Evolutionary conservation across 2,797 vertebrate species (phyloP), one percentile per base, ranked within the genome.

Genomic region (Diplodus sargus): DNA sequence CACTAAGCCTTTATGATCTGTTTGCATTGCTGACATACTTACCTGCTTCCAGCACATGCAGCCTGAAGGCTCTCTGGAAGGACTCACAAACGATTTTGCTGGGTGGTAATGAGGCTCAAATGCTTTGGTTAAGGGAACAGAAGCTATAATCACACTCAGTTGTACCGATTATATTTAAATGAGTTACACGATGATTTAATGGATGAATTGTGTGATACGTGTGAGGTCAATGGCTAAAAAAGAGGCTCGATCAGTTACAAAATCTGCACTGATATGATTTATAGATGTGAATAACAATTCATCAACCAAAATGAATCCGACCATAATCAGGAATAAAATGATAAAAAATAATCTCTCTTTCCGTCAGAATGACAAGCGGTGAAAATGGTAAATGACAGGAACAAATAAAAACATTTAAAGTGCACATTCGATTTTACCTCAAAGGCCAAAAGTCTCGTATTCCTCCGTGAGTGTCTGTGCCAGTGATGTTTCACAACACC

Each of bases 21-120:
- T 89, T 87, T 90, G 85, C 82, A 85, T 87, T 86, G 78, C 85
- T 90, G 79, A 89, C 76, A 89, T 84, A 82, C 79, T 86, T 79
- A 89, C 68, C 74, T 82, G 84, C 73, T 82, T 82, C 56, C 70
- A 75, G 54, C 73, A 85, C 72, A 77, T 85, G 66, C 75, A 85
- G 22, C 74, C 78, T 68, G 65, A 80, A 83, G 76, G 64, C 61
- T 81, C 57, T 39, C 77, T 80, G 43, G 73, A 74, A 54, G 28
- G 61, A 81, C 67, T 65, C 60, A 82, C 78, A 83, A 82, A 78
- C 62, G 69, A 77, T 80, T 86, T 85, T 70, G 56, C 53, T 85
- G 64, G 2, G 25, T 22, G 25, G 56, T 75, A 60, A 73, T 22
- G 42, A 47, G 48, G 43, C 47, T 75, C 22, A 78, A 59, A 61